phyloP scores from a whole-genome alignment of 1,140 invertebrate species.

The Ruditapes philippinarum region DNA sequence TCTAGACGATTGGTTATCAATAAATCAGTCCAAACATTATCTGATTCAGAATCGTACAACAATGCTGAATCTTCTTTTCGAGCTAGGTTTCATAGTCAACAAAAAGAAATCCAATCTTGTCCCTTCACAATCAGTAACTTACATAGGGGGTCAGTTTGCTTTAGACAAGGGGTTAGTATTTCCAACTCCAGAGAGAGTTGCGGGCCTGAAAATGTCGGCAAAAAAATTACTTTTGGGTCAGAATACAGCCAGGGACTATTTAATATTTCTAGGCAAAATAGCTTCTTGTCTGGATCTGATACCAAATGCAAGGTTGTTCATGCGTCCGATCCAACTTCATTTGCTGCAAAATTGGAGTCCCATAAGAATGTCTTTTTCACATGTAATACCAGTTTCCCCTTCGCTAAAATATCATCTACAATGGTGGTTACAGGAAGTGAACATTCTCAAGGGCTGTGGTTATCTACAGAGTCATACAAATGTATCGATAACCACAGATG shows the following conservation, averaged over 20 bases:
- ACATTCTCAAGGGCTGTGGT: slow-evolving; percentile 48
- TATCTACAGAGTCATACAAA: background rate
- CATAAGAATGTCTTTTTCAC: background rate
- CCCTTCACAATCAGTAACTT: background rate
- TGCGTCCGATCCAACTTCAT: slow-evolving; percentile 64
- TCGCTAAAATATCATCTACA: background rate
- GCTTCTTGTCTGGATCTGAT: slow-evolving; percentile 48
- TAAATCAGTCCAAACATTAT: background rate
- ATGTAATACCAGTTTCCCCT: slow-evolving; percentile 12
- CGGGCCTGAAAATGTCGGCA: too few species aligned
- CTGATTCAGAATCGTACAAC: background rate
- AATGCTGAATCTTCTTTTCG: slow-evolving; percentile 15
- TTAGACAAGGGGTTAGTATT: background rate
- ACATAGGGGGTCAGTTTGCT: slow-evolving; percentile 34
- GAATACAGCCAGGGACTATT: slow-evolving; percentile 9
- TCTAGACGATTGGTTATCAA: slow-evolving; percentile 47
- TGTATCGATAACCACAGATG: slow-evolving; percentile 37
- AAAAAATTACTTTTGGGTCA: background rate
- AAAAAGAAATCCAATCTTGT: background rate
- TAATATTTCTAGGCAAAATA: slow-evolving; percentile 44
- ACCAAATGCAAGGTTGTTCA: slow-evolving; percentile 51
- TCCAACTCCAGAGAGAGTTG: slow-evolving; percentile 40
- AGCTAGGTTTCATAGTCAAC: slow-evolving; percentile 55
- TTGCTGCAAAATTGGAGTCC: slow-evolving; percentile 53
- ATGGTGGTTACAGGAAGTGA: slow-evolving; percentile 38